Evolutionary conservation across 2,797 vertebrate genomes (phyloP), one percentile per base, ranked within the genome.

Genomic region (Alectoris magna): DNA sequence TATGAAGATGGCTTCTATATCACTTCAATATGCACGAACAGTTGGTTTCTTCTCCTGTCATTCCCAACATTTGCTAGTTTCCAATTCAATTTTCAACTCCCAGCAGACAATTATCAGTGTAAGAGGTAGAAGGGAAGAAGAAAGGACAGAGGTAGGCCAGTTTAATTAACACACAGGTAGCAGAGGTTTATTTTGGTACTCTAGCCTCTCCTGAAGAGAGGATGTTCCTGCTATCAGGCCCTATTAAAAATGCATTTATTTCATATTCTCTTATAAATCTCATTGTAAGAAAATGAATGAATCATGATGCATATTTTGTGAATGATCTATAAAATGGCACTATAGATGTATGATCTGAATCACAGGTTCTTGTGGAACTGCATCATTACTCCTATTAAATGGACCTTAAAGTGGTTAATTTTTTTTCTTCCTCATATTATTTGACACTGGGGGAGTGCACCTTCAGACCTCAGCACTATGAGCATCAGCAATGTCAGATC

Each of bases 171-270:
- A 93, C 72, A 56, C 5, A 7, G 72, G 39, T 53, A 91, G 88
- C 38, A 34, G 38, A 77, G 60, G 72, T 84, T 96, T 91, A 91
- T 81, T 95, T 90, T 83, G 34, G 79, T 88, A 34, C 80, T 87
- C 79, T 46, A 74, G 70, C 69, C 53, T 84, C 84, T 84, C 53
- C 75, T 26, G 24, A 68, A 87, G 34, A 86, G 79, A 78, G 62
- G 93, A 69, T 38, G n/a, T 43, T 91, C 31, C 64, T 73, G 70
- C 77, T 91, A 93, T 94, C 74, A 94, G 80, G 63, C 39, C 26
- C 49, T 84, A 92, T 96, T 96, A 95, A 97, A 96, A 97, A 93
- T 92, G 46, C 74, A 97, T 96, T 91, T 94, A 88, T 93, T 96
- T 94, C 53, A 63, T 85, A 90, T 92, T 92, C 60, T 72, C 41